phyloP scores from a whole-genome alignment of 92 coral and sea anemone species.

The Chrysogorgia sp. region DNA sequence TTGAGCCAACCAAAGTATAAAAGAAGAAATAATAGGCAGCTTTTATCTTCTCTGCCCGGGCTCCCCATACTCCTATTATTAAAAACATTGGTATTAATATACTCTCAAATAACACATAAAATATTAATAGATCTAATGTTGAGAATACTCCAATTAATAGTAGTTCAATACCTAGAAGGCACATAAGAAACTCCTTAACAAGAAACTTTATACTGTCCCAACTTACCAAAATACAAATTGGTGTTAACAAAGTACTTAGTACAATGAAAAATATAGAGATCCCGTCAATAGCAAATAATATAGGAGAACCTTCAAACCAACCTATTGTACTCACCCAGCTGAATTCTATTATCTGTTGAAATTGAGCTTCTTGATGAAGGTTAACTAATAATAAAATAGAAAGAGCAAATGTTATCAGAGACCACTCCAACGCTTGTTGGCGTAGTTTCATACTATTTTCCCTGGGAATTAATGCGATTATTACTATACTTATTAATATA shows the following conservation, averaged over 20 bases:
- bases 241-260: too few relatives aligned
- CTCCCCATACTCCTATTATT: too few relatives aligned
- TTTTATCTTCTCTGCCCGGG: constrained; percentile 87
- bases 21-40: constrained; percentile 90
- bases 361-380: too few relatives aligned
- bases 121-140: constrained; percentile 71
- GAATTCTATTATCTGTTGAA: too few relatives aligned
- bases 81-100: constrained; percentile 83
- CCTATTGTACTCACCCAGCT: constrained; percentile 71
- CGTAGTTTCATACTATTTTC: too few relatives aligned
- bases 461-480: too few relatives aligned
- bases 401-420: constrained; percentile 78
- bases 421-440: constrained; percentile 79
- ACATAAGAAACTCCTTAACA: too few relatives aligned
- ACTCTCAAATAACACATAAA: constrained; percentile 82
- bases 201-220: too few relatives aligned
- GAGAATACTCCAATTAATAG: constrained; percentile 82
- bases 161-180: constrained; percentile 74
- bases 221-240: too few relatives aligned
- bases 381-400: constrained; percentile 78
- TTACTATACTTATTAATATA: constrained; percentile 20
- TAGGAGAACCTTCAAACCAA: constrained; percentile 77
- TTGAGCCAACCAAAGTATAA: too few relatives aligned
- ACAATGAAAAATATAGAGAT: constrained; percentile 76
- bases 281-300: constrained; percentile 81